These are phyloP conservation scores for Plecotus auritus DNA, from an alignment of 2,113 vertebrate species.

Conservation along the genomic window DNA sequence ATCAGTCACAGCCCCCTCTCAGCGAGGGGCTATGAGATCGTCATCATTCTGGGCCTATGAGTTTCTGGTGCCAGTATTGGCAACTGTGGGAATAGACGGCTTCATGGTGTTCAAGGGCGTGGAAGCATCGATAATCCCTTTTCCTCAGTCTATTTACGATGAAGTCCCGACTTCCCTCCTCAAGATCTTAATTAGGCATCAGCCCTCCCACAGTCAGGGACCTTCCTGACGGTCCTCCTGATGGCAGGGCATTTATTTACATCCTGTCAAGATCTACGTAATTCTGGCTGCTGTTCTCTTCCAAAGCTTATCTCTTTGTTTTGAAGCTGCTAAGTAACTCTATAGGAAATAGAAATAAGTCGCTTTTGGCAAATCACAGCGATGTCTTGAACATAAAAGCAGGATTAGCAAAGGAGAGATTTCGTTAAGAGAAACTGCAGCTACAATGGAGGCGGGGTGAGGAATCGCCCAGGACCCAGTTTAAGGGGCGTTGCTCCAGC, in stretches of 20 bases:
- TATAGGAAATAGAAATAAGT: neutral
- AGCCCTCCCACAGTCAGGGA: neutral
- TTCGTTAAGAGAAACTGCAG: neutral
- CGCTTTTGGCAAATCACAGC: neutral
- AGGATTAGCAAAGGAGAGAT: neutral
- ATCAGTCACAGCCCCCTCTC: neutral
- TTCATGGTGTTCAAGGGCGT: neutral
- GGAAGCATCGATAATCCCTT: neutral
- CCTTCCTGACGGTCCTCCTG: neutral
- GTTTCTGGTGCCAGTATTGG: neutral
- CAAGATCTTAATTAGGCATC: neutral
- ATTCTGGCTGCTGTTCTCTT: neutral
- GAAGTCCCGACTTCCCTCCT: neutral
- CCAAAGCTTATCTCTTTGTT: neutral
- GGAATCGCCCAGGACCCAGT: neutral
- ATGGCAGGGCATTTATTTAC: neutral
- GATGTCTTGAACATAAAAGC: neutral
- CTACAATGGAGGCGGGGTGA: too few species aligned
- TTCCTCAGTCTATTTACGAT: neutral
- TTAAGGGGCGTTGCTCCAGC: rapidly evolving
- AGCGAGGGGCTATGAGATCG: neutral
- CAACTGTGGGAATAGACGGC: neutral
- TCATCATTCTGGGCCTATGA: constrained; percentile 14
- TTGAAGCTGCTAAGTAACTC: neutral
- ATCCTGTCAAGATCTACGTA: neutral